These are phyloP conservation scores for Craterocephalus amniculus DNA, from an alignment of 2,797 vertebrate genomes.

Conservation along the genomic window DNA sequence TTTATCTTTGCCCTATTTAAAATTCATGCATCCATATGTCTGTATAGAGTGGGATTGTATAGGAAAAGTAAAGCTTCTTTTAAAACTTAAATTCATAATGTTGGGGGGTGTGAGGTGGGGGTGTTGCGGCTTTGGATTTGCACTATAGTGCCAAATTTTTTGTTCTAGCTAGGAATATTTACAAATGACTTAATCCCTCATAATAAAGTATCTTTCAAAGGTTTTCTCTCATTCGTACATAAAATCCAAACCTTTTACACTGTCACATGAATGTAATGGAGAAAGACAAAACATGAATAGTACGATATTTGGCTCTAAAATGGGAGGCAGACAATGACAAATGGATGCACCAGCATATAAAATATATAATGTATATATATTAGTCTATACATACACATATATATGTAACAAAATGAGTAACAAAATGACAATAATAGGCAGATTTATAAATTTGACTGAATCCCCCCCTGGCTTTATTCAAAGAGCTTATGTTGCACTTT, in stretches of 20 bases:
- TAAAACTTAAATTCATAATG: conserved; percentile 37
- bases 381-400: too few relatives aligned
- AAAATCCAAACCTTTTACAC: background rate
- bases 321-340: background rate
- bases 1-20: conserved; percentile 36
- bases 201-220: background rate
- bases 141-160: background rate
- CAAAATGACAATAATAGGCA: background rate
- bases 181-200: background rate
- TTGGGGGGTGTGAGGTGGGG: too few relatives aligned
- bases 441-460: background rate
- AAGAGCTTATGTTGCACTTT: background rate
- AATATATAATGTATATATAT: too few relatives aligned
- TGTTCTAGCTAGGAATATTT: background rate
- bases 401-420: too few relatives aligned
- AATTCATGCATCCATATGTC: conserved; percentile 4
- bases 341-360: too few relatives aligned
- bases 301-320: background rate
- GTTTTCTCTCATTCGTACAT: background rate
- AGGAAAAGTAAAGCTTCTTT: conserved; percentile 6
- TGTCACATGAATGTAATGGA: background rate
- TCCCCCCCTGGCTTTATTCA: background rate
- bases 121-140: conserved; percentile 17
- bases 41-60: background rate
- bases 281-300: background rate